Percentiles rank a stretch among this genome's conserved stretches.
Conservation (phyloP, 2,113 vertebrate genomes). For the Danionella cerebrum region DNA sequence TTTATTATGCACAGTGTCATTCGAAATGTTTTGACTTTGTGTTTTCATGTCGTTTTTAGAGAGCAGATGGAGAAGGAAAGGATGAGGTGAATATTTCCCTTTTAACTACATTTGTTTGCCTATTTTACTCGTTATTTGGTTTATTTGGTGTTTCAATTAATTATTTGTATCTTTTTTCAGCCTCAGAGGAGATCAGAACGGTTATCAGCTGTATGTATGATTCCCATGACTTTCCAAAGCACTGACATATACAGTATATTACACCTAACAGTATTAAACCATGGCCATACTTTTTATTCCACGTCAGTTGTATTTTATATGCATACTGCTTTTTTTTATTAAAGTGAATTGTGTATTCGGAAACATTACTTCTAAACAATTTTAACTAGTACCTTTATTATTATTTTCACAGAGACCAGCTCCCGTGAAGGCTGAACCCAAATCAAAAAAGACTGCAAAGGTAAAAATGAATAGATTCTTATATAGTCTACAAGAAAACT, state of each 20-base stretch:
- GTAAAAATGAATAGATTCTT: constrained; percentile 48
- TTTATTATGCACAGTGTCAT: background rate
- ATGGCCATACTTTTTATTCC: no score
- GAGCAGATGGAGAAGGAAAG: constrained; percentile 70
- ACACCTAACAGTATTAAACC: no score
- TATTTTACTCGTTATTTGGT: constrained; percentile 5
- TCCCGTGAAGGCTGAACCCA: constrained; percentile 74
- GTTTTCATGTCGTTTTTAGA: constrained; percentile 52
- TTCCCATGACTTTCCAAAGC: no score
- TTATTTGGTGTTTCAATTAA: background rate
- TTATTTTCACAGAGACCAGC: constrained; percentile 72
- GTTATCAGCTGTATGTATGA: constrained; percentile 79
- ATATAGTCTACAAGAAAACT: background rate
- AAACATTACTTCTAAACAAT: background rate
- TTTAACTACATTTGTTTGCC: background rate
- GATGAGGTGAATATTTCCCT: constrained; percentile 69
- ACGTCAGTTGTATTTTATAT: no score
- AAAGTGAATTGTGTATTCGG: no score
- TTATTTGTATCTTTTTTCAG: constrained; percentile 59
- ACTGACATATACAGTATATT: no score
- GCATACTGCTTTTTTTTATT: no score
- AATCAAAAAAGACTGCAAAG: constrained; percentile 82
- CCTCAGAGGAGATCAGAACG: constrained; percentile 90
- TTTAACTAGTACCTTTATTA: no score
- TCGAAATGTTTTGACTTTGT: constrained; percentile 14